These are phyloP conservation scores for Myocastor coypus DNA, from an alignment of 2,113 vertebrate genomes.

Conservation along the genomic window DNA sequence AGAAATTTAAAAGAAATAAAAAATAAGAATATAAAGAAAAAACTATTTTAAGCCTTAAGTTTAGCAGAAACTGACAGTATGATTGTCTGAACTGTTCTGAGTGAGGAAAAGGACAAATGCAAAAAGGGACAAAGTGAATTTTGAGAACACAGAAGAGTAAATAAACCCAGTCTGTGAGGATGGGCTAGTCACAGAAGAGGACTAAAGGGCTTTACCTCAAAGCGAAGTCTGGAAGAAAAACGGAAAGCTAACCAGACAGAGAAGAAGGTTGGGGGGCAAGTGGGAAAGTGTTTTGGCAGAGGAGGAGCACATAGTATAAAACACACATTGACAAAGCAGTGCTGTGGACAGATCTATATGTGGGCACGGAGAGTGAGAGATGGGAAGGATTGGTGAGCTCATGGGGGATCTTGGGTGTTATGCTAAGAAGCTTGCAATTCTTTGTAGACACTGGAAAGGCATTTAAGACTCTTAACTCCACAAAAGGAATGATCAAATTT, in stretches of 20 bases:
- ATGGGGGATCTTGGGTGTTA: not conserved
- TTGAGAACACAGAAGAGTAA: not conserved
- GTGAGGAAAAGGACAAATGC: no score
- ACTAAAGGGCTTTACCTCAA: not conserved
- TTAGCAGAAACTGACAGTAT: no score
- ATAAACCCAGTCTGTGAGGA: not conserved
- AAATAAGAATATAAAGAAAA: no score
- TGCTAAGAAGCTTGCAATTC: not conserved
- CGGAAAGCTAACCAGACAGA: not conserved
- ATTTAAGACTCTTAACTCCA: conserved; percentile 3
- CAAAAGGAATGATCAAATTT: not conserved
- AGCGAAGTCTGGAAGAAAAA: not conserved
- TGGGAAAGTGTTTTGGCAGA: not conserved
- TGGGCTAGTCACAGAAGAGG: not conserved
- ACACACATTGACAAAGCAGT: no score
- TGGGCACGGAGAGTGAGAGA: not conserved
- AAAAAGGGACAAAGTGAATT: not conserved
- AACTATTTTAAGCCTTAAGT: no score
- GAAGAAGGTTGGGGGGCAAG: not conserved
- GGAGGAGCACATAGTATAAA: not conserved
- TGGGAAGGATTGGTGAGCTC: not conserved
- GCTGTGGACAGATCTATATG: not conserved
- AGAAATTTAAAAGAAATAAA: no score
- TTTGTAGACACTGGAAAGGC: not conserved
- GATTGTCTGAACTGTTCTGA: no score